Base-by-base conservation (phyloP, 2,888 invertebrate genomes). In the Thyatira batis region DNA sequence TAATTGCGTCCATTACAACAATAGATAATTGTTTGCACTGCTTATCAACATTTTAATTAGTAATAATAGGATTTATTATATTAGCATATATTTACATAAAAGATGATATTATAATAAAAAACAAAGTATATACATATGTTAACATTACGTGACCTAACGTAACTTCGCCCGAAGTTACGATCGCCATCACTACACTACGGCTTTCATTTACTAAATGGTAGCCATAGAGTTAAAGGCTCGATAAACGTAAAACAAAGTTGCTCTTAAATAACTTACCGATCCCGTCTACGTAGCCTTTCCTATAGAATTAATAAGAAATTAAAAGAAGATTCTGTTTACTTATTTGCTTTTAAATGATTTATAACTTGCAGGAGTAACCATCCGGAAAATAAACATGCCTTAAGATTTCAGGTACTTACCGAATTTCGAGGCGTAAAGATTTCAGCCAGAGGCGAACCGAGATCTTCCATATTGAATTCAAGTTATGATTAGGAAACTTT, bases 311-410 rank as follows among this genome's bases (percentile, higher is more conserved):
- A 39, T 39, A 8, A 17, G 17, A 2, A 8, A 17, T 39, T 39
- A 39, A 39, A 0, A 39, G 13, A 39, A n/a, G 17, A 17, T 17
- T 39, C 17, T 17, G 17, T 39, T 8, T 17, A 23, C 23, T 6
- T 23, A 39, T 17, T 39, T 33, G 13, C 33, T 33, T 33, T 33
- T 4, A 9, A 27, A 10, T 10, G 9, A 45, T 46, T 50, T 77
- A 79, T 74, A 81, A 80, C 71, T 71, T 69, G 61, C 72, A 65
- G 71, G 73, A 69, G 80, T 82, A 89, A 83, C 78, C 80, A 78
- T 59, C 79, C 82, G 78, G 78, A 87, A 90, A 88, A 89, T 89
- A 85, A 86, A 84, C 84, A 84, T 65, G 71, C 64, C 78, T 71
- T 71, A 73, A 78, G 76, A 82, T 80, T 72, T 70, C 71, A 69